Conservation (phyloP, 30 jellyfish, hydroid and myxozoan species). For the Cassiopea xamachana region DNA sequence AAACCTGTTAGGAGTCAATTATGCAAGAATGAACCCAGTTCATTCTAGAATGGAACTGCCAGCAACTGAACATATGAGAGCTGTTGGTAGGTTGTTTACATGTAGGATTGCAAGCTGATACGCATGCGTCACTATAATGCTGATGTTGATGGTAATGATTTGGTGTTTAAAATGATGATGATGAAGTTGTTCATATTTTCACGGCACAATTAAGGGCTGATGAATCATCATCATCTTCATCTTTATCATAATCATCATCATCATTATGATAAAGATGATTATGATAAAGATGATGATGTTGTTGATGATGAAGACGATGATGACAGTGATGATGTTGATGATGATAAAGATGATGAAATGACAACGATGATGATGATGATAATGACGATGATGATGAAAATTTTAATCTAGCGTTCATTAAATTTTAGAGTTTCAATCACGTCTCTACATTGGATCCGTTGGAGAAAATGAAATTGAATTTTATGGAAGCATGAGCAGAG, state of each 20-base stretch:
- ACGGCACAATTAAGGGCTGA: neutral
- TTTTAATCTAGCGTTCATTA: neutral
- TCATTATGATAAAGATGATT: no score
- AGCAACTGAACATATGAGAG: neutral
- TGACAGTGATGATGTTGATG: no score
- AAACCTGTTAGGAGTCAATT: neutral
- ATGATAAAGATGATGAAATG: neutral
- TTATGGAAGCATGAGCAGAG: conserved; percentile 39
- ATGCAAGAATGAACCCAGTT: conserved; percentile 22
- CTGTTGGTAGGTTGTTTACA: neutral
- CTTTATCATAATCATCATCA: no score
- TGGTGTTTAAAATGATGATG: neutral
- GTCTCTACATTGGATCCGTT: conserved; percentile 41
- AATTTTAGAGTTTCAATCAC: conserved; percentile 11
- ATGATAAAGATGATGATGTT: no score
- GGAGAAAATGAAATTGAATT: conserved; percentile 5
- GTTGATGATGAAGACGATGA: no score
- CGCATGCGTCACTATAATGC: neutral
- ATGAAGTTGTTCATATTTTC: no score
- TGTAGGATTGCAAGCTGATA: neutral
- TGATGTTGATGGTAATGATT: neutral
- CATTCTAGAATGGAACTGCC: neutral
- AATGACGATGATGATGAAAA: neutral
- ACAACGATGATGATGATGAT: neutral
- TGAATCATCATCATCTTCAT: no score